These are phyloP conservation scores for Junonia oenone DNA, from an alignment of 2,888 invertebrate species.

Conservation along the genomic window DNA sequence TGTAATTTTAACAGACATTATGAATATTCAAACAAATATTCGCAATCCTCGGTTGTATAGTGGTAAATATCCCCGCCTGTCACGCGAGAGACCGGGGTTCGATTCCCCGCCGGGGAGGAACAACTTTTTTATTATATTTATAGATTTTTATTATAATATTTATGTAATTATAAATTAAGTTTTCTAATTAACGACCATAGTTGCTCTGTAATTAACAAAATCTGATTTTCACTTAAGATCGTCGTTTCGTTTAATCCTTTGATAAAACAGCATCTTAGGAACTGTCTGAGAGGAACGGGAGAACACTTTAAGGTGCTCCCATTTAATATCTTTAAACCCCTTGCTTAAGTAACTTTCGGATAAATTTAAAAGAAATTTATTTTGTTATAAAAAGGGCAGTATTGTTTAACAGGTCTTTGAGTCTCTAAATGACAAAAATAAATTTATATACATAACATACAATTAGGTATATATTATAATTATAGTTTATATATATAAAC, in stretches of 20 bases:
- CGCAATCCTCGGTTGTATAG: constrained; percentile 76
- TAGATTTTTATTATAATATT: too few relatives aligned
- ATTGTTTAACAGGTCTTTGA: too few relatives aligned
- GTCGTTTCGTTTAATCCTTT: neutral
- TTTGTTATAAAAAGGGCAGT: too few relatives aligned
- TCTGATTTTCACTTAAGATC: neutral
- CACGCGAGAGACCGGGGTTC: constrained; percentile 81
- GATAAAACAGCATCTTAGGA: constrained; percentile 5
- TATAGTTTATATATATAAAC: too few relatives aligned
- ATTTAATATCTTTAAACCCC: neutral
- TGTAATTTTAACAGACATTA: too few relatives aligned
- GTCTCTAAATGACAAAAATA: too few relatives aligned
- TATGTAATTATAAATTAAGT: too few relatives aligned
- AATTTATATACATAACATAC: too few relatives aligned
- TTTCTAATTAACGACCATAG: too few relatives aligned
- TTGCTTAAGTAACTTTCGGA: neutral
- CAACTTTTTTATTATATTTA: neutral
- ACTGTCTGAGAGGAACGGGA: constrained; percentile 2
- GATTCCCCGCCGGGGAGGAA: constrained; percentile 73
- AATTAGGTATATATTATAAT: too few relatives aligned
- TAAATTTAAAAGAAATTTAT: too few relatives aligned
- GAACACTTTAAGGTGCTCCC: constrained; percentile 2
- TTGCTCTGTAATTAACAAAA: neutral
- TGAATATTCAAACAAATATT: too few relatives aligned
- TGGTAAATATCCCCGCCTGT: constrained; percentile 81